A percentile compares a stretch with the other conserved stretches of the same genome.
phyloP scores from a whole-genome alignment of 2,888 invertebrate genomes.

The Phortica magna region DNA sequence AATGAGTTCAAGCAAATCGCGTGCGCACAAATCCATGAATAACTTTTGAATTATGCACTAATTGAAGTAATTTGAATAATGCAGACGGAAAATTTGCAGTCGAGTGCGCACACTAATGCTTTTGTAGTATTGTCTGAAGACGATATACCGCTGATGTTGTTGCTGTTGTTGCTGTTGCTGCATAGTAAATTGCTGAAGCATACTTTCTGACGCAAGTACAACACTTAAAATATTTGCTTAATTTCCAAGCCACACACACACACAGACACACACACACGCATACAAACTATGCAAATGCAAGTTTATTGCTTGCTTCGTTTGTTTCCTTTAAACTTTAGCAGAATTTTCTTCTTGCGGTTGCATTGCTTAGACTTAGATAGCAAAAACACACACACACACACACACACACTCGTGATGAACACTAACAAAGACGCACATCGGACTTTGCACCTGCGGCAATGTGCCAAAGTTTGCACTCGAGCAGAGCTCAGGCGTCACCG shows the following conservation, averaged over 20 bases:
- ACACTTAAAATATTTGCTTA: slow-evolving; percentile 23
- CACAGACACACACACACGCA: neutral
- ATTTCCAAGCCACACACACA: slow-evolving; percentile 18
- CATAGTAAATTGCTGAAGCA: slow-evolving; percentile 8
- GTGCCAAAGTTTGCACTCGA: slow-evolving; percentile 17
- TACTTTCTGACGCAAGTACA: slow-evolving; percentile 23
- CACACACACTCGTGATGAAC: neutral
- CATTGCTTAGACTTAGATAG: slow-evolving; percentile 18
- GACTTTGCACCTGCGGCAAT: slow-evolving; percentile 17
- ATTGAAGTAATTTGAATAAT: slow-evolving; percentile 28
- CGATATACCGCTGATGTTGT: neutral
- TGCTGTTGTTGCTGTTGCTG: neutral
- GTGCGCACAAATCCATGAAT: too few species aligned
- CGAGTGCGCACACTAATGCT: neutral
- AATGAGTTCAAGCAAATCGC: too few species aligned
- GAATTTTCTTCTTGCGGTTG: slow-evolving; percentile 18
- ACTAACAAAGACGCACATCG: neutral
- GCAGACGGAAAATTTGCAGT: slow-evolving; percentile 1
- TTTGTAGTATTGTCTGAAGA: neutral
- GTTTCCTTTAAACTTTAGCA: slow-evolving; percentile 29
- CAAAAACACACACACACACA: neutral
- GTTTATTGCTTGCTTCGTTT: slow-evolving; percentile 22
- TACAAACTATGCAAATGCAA: slow-evolving; percentile 26
- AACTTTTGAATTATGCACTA: slow-evolving; percentile 14
- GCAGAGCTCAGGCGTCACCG: slow-evolving; percentile 27